phyloP scores from a whole-genome alignment of 92 coral and sea anemone genomes.

The Heteractis magnifica region DNA sequence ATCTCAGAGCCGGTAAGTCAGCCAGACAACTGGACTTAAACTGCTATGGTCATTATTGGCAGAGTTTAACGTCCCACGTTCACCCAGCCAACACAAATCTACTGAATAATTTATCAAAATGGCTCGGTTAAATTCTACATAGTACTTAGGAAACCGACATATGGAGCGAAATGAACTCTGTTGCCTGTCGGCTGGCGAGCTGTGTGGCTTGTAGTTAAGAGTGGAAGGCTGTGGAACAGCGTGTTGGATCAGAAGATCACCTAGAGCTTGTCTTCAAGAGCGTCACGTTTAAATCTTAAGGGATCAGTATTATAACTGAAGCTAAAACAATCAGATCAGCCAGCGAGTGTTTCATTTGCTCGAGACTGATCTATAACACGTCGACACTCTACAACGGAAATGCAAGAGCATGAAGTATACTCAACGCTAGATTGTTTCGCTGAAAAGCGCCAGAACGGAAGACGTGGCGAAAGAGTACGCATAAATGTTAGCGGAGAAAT shows the following conservation, averaged over 20 bases:
- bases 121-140: neutral
- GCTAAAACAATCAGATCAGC: conserved; percentile 1
- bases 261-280: too few relatives aligned
- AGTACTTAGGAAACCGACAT: neutral
- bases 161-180: neutral
- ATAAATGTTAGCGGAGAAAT: conserved; percentile 78
- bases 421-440: conserved; percentile 7
- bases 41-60: neutral
- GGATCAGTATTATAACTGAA: neutral
- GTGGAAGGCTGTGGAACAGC: too few relatives aligned
- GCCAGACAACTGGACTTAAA: neutral
- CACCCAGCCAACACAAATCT: conserved; percentile 2
- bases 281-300: neutral
- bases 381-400: conserved; percentile 1
- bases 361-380: neutral
- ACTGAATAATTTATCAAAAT: neutral
- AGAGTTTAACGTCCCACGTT: neutral
- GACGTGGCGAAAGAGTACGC: conserved; percentile 40
- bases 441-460: neutral
- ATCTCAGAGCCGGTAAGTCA: too few relatives aligned
- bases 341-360: neutral
- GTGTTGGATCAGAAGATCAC: too few relatives aligned
- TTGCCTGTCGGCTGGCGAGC: neutral
- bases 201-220: neutral
- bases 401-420: conserved; percentile 39